Percentiles rank a stretch among this genome's conserved stretches.
Conservation (phyloP, 2,113 vertebrate species). For the Bubo scandiacus region DNA sequence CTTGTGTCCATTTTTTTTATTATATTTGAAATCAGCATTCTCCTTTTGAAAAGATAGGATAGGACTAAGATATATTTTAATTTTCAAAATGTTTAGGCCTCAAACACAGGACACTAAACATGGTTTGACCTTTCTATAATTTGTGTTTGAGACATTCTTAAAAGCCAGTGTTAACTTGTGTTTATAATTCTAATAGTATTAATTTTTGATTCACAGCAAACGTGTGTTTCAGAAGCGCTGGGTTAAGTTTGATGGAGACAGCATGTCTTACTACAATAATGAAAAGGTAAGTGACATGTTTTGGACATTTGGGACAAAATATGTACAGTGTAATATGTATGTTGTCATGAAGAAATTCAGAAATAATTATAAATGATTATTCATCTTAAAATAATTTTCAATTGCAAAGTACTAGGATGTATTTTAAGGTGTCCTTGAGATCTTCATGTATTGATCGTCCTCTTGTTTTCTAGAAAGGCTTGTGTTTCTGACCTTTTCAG, state of each 20-base stretch:
- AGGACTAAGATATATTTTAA: background rate
- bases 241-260: slow-evolving; percentile 91
- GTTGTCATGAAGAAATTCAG: background rate
- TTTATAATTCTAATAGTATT: background rate
- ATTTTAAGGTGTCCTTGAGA: background rate
- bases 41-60: background rate
- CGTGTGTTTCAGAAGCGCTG: slow-evolving; percentile 92
- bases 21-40: background rate
- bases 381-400: background rate
- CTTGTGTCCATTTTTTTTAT: background rate
- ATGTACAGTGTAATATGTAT: too few species aligned
- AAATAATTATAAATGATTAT: background rate
- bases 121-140: background rate
- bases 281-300: slow-evolving; percentile 82
- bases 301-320: background rate
- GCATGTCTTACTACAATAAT: slow-evolving; percentile 90
- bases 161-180: background rate
- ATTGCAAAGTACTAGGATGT: background rate
- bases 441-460: background rate
- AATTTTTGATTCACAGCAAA: slow-evolving; percentile 78
- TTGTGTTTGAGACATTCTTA: background rate
- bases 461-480: background rate
- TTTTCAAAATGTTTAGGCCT: background rate
- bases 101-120: background rate
- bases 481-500: background rate